Evolutionary conservation across 2,113 vertebrate genomes (phyloP), one percentile per base, ranked within the genome.

Genomic region (Ammodytes marinus): DNA sequence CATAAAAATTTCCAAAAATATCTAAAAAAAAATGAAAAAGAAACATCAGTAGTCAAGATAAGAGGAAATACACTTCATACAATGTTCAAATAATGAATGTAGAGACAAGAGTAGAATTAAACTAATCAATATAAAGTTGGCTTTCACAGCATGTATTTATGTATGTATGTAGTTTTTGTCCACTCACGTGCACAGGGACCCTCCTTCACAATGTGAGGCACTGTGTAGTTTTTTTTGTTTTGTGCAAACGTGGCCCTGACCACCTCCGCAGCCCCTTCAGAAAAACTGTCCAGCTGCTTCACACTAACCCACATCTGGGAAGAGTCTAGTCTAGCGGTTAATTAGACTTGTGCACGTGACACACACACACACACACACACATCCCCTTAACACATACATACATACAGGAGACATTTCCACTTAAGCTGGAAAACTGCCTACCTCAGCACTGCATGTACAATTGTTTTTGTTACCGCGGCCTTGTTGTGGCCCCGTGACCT

Each of bases 261-360:
- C 82, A 76, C 79, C 79, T 86, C 74, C 17, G 78, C 79, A 86
- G 82, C 45, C 19, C 71, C 66, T 27, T 27, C 27, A 27, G 66
- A 69, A 84, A 77, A 79, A 66, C 71, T 84, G 89, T 83, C 88
- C 93, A 93, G 89, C 93, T 91, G 89, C 74, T 91, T 80, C 84
- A 82, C 76, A 73, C 82, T 59, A 57, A 57, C 75, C 19, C 84
- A 89, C 92, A 94, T 94, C 89, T 94, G 94, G 91, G 85, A 78
- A 74, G 46, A 54, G 77, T 86, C 88, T 94, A 88, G 53, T 54
- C 27, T 27, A 52, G 88, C 35, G 71, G 81, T 90, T 88, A 83
- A 27, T 27, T 27, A 10, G 52, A 71, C 43, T 74, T 10, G 71
- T 54, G 61, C 83, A 71, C 54, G 35, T 80, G 80, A 27, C 27